Base-by-base conservation (phyloP, 2,888 invertebrate genomes). In the Phragmatobia fuliginosa region DNA sequence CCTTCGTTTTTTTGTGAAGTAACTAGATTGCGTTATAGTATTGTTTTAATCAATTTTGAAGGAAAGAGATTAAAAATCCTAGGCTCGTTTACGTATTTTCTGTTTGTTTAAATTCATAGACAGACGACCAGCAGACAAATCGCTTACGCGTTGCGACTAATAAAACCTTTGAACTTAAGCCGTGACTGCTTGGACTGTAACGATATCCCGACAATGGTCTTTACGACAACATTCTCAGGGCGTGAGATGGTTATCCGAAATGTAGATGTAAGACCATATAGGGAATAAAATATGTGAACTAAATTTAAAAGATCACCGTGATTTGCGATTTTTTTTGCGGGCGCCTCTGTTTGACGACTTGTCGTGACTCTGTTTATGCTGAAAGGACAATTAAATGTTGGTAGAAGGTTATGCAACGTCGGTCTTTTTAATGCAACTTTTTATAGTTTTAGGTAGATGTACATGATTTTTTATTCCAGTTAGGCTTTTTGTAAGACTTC, bases 121-220 rank as follows among this genome's bases (percentile, higher is more conserved):
- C 60, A 33, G 36, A 64, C 38, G 36, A 64, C 38, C 28, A 28
- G 65, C 56, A 65, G 65, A 70, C 66, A 31, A 75, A 77, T 73
- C 64, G 72, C 66, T 73, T 68, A 73, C 63, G 72, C 74, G 74
- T 74, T 70, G 73, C 63, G 70, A 74, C 75, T 76, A 75, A 75
- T 77, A 75, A 70, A 74, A 80, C 78, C 82, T 81, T 75, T 81
- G 73, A 72, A 45, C 67, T 65, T 10, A 31, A 68, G 32, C 80
- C 83, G 81, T 82, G 83, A 85, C 83, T 76, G 67, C 72, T 65
- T 75, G 63, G 73, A 81, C 82, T 75, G 86, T 83, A 78, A 84
- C 84, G 83, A 77, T 83, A 82, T 83, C 82, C 87, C 81, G 83
- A 84, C 84, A 77, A 82, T 82, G 85, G 84, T 79, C 83, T 86